Percentiles rank a stretch among this genome's conserved stretches.
Conservation (phyloP, 2,888 invertebrate genomes). For the Pogonocherus hispidulus region DNA sequence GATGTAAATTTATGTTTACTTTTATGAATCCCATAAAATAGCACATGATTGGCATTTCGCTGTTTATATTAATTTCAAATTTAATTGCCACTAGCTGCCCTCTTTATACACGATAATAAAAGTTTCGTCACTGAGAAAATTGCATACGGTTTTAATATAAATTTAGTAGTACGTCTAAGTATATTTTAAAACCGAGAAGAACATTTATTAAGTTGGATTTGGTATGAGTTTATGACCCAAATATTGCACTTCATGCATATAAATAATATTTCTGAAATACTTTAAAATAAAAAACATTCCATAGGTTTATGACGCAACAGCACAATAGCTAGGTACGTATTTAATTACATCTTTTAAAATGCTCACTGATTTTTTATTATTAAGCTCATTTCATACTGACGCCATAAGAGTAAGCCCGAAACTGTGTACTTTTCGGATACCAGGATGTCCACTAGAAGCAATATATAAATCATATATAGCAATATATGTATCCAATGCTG, state of each 20-base stretch:
- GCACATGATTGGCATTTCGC: background rate
- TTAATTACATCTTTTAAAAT: too few relatives aligned
- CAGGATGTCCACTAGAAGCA: too few relatives aligned
- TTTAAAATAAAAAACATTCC: background rate
- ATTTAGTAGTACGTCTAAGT: slow-evolving; percentile 17
- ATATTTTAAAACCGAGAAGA: slow-evolving; percentile 1
- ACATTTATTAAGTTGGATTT: background rate
- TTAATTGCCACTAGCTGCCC: slow-evolving; percentile 12
- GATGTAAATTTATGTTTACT: slow-evolving; percentile 11
- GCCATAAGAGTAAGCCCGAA: too few relatives aligned
- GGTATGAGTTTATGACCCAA: background rate
- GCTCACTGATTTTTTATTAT: too few relatives aligned
- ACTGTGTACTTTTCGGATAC: too few relatives aligned
- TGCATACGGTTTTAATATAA: slow-evolving; percentile 13
- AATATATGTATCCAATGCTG: too few relatives aligned
- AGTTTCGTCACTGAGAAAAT: slow-evolving; percentile 8
- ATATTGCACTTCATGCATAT: background rate
- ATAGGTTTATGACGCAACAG: too few relatives aligned
- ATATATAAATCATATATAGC: too few relatives aligned
- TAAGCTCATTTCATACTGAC: too few relatives aligned
- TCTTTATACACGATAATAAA: slow-evolving; percentile 16
- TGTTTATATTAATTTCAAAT: slow-evolving; percentile 14
- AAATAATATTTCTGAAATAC: background rate
- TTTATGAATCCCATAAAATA: slow-evolving; percentile 10
- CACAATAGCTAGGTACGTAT: too few relatives aligned